These are phyloP conservation scores for Anguilla anguilla DNA, from an alignment of 2,797 vertebrate genomes.

Conservation along the genomic window DNA sequence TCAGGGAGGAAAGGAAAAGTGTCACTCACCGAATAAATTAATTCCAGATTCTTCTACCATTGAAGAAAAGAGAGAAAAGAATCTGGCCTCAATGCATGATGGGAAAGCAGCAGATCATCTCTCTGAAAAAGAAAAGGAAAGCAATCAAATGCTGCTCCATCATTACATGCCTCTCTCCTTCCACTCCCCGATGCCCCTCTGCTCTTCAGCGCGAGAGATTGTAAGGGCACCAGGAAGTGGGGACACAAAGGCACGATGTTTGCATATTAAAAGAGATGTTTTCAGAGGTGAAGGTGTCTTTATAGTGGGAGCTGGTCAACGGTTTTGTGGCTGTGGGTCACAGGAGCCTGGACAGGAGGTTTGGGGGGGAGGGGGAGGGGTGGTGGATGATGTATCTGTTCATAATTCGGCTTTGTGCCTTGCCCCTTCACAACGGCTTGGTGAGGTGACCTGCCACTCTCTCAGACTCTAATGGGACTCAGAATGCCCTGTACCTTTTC, in stretches of 20 bases:
- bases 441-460: slow-evolving; percentile 57
- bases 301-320: slow-evolving; percentile 37
- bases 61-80: neutral
- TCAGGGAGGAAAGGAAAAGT: neutral
- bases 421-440: slow-evolving; percentile 38
- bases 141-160: slow-evolving; percentile 67
- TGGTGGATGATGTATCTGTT: slow-evolving; percentile 76
- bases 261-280: slow-evolving; percentile 70
- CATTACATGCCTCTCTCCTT: slow-evolving; percentile 51
- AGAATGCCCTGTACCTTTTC: slow-evolving; percentile 61
- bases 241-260: slow-evolving; percentile 64
- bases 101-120: neutral
- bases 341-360: neutral
- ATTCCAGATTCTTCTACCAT: neutral
- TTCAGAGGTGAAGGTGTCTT: slow-evolving; percentile 41
- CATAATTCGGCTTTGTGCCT: slow-evolving; percentile 63
- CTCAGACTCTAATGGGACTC: slow-evolving; percentile 39
- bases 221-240: slow-evolving; percentile 43
- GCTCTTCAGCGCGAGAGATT: slow-evolving; percentile 30
- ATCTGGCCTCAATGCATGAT: neutral
- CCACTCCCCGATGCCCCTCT: slow-evolving; percentile 28
- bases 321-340: slow-evolving; percentile 52
- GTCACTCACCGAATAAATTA: neutral
- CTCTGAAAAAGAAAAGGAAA: neutral
- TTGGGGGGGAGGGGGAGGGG: slow-evolving; percentile 57